Percentiles rank a stretch among this genome's conserved stretches.
These are phyloP conservation scores for Leptopilina boulardi DNA, from an alignment of 1,140 invertebrate species.

Conservation along the genomic window DNA sequence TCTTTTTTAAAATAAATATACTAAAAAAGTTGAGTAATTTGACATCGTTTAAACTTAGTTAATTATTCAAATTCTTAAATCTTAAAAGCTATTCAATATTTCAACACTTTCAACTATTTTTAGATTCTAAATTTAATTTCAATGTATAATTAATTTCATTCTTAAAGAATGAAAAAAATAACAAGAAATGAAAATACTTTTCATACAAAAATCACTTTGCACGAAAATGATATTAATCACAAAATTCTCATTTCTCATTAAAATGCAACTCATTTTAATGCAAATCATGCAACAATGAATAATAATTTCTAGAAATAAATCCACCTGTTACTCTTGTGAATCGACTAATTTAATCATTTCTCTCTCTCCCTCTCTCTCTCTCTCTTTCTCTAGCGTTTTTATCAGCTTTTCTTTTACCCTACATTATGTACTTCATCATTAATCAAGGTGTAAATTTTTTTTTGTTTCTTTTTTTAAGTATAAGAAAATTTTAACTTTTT, in stretches of 20 bases:
- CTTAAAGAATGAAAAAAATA: neutral
- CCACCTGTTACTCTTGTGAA: conserved; percentile 8
- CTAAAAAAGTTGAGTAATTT: no score
- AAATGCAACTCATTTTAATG: conserved; percentile 17
- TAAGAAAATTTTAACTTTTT: neutral
- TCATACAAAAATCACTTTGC: no score
- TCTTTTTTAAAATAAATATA: no score
- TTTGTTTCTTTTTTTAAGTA: neutral
- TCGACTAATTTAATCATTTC: conserved; percentile 4
- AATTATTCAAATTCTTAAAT: no score
- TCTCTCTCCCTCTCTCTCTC: neutral
- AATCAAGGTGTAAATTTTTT: neutral
- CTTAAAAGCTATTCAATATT: no score
- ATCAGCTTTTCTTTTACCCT: neutral
- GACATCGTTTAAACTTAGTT: no score
- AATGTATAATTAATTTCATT: no score
- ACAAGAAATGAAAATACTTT: neutral
- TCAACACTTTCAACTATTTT: no score
- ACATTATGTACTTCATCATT: neutral
- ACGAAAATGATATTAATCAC: conserved; percentile 3
- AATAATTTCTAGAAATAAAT: conserved; percentile 10
- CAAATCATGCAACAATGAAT: conserved; percentile 13
- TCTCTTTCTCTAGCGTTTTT: neutral
- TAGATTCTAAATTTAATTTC: no score
- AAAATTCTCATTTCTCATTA: neutral